Evolutionary conservation across 1,140 invertebrate genomes (phyloP).

Genomic region (Drosophila kanapiae): DNA sequence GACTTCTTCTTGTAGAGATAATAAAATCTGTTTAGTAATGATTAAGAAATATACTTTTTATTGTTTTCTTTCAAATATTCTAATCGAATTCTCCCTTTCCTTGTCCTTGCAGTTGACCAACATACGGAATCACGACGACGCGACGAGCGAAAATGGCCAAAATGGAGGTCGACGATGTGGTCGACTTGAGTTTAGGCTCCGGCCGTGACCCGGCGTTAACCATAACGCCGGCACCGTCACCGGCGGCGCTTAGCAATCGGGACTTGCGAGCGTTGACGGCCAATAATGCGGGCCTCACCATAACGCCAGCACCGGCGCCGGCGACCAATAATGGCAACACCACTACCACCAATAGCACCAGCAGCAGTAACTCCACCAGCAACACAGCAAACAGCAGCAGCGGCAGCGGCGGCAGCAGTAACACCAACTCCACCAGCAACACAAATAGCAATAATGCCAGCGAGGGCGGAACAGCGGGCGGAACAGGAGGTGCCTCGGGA

Average conservation of each 20-base stretch:
- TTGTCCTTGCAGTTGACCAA: constrained; percentile 58
- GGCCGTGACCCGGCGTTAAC: constrained; percentile 81
- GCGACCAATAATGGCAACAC: constrained; percentile 24
- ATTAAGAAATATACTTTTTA: neutral
- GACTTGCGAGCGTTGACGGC: constrained; percentile 77
- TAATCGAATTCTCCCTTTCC: constrained; percentile 1
- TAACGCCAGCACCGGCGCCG: constrained; percentile 73
- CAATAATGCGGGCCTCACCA: constrained; percentile 78
- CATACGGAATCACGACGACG: constrained; percentile 78
- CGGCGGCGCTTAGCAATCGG: constrained; percentile 62
- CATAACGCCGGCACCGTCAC: constrained; percentile 70
- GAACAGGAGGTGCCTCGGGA: constrained; percentile 3
- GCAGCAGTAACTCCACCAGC: constrained; percentile 24
- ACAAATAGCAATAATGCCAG: constrained; percentile 35
- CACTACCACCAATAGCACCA: constrained; percentile 34
- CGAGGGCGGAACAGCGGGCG: constrained; percentile 13
- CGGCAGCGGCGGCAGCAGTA: constrained; percentile 4
- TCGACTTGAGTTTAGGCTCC: constrained; percentile 87
- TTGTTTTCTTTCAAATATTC: neutral
- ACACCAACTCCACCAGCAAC: constrained; percentile 30
- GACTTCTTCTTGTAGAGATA: neutral
- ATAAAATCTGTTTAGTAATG: neutral
- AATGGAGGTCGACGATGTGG: constrained; percentile 89
- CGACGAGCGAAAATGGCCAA: constrained; percentile 86
- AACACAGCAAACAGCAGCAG: constrained; percentile 22